Conservation (phyloP, 2,113 vertebrate species). For the Platysteira castanea region DNA sequence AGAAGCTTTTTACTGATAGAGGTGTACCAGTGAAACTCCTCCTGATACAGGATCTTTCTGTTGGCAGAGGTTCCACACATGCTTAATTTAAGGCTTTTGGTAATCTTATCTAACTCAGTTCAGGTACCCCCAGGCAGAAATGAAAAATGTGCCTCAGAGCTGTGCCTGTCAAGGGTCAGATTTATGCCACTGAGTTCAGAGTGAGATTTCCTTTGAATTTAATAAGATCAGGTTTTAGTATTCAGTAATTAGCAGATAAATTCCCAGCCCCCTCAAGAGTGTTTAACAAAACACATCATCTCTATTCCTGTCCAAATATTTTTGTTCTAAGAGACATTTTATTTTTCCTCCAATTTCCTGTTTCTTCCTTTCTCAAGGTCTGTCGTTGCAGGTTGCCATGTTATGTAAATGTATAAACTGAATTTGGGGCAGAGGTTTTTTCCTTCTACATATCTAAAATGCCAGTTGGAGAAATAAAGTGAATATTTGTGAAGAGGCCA, state of each 20-base stretch:
- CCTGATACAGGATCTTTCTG: background rate
- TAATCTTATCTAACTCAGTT: background rate
- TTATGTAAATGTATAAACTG: background rate
- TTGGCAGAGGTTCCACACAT: background rate
- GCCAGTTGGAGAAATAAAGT: background rate
- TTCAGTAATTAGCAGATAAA: background rate
- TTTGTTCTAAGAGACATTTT: background rate
- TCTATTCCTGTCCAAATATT: background rate
- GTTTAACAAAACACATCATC: background rate
- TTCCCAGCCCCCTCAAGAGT: background rate
- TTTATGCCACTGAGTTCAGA: background rate
- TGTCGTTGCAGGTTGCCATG: background rate
- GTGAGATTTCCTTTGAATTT: background rate
- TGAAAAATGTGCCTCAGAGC: background rate
- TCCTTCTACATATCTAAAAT: background rate
- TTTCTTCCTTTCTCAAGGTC: background rate
- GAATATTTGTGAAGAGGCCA: background rate
- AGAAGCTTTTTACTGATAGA: background rate
- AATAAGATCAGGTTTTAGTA: background rate
- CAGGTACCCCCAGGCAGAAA: background rate
- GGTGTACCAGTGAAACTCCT: background rate
- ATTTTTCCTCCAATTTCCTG: background rate
- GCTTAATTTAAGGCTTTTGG: background rate
- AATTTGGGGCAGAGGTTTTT: background rate
- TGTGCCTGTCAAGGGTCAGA: background rate